A percentile compares a stretch with the other conserved stretches of the same genome.
These are phyloP conservation scores for Oryzias woworae DNA, from an alignment of 2,113 vertebrate genomes.

Conservation along the genomic window DNA sequence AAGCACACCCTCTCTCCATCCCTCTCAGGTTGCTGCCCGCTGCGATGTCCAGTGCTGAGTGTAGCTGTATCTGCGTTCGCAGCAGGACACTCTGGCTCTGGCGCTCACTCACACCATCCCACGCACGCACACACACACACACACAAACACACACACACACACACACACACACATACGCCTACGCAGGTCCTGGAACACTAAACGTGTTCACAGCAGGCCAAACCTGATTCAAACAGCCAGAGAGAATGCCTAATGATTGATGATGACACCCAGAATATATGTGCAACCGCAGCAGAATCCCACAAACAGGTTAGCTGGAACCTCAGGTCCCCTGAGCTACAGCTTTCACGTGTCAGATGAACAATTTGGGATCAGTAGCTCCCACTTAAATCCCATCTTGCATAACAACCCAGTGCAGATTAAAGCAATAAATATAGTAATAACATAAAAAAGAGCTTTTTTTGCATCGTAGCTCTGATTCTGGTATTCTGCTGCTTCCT, in stretches of 20 bases:
- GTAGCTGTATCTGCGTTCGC: conserved; percentile 63
- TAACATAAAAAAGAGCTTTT: not conserved
- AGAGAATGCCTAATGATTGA: conserved; percentile 73
- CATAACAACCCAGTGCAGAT: not conserved
- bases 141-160: conserved; percentile 40
- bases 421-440: not conserved
- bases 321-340: conserved; percentile 52
- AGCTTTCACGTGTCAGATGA: conserved; percentile 42
- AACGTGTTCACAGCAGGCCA: conserved; percentile 69
- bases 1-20: conserved; percentile 19
- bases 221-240: conserved; percentile 69
- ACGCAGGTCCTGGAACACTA: conserved; percentile 56
- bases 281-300: conserved; percentile 71
- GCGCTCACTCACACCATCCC: conserved; percentile 35
- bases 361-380: conserved; percentile 46
- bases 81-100: conserved; percentile 40
- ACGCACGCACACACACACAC: conserved; percentile 26
- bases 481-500: conserved; percentile 10
- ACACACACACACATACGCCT: conserved; percentile 44
- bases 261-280: conserved; percentile 65
- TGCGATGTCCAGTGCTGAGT: conserved; percentile 66
- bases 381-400: conserved; percentile 12
- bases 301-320: conserved; percentile 71
- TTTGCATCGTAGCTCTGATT: conserved; percentile 2
- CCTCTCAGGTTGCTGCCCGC: conserved; percentile 53